Conservation (phyloP, 2,888 invertebrate species). For the Vannuccia rotundouncinata region DNA sequence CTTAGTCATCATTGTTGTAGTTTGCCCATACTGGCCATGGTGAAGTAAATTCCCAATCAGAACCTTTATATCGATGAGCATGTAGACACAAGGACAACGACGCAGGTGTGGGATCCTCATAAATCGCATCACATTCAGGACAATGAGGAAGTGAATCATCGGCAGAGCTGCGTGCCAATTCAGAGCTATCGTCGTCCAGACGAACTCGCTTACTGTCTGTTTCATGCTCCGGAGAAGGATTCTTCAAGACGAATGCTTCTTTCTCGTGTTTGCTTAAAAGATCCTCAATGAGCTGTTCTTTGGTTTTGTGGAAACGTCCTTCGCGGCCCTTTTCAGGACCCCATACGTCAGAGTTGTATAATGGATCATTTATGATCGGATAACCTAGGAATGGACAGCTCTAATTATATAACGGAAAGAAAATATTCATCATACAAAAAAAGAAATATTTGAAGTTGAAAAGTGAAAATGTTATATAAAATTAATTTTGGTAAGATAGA, state of each 20-base stretch:
- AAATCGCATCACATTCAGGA: slow-evolving; percentile 83
- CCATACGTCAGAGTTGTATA: slow-evolving; percentile 92
- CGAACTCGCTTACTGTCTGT: slow-evolving; percentile 52
- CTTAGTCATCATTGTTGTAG: neutral
- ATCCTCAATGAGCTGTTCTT: slow-evolving; percentile 72
- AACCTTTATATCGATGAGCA: slow-evolving; percentile 64
- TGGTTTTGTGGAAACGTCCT: slow-evolving; percentile 75
- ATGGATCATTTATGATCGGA: slow-evolving; percentile 91
- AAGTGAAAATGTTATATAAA: slow-evolving; percentile 16
- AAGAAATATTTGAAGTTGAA: too few relatives aligned
- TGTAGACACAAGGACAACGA: slow-evolving; percentile 92
- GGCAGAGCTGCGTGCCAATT: neutral
- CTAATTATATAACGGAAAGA: too few relatives aligned
- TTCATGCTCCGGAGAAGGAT: slow-evolving; percentile 59
- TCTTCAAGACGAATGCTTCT: slow-evolving; percentile 71
- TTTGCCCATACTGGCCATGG: slow-evolving; percentile 46
- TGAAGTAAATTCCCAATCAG: slow-evolving; percentile 87
- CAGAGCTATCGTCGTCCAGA: slow-evolving; percentile 27
- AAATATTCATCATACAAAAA: too few relatives aligned
- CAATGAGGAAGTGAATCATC: slow-evolving; percentile 68
- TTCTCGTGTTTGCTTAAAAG: slow-evolving; percentile 85
- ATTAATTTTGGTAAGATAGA: slow-evolving; percentile 12
- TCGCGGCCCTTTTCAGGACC: slow-evolving; percentile 84
- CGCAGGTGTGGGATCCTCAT: slow-evolving; percentile 79
- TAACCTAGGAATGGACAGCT: too few relatives aligned